Conservation (phyloP, 2,888 invertebrate species). For the Ramazzottius varieornatus region DNA sequence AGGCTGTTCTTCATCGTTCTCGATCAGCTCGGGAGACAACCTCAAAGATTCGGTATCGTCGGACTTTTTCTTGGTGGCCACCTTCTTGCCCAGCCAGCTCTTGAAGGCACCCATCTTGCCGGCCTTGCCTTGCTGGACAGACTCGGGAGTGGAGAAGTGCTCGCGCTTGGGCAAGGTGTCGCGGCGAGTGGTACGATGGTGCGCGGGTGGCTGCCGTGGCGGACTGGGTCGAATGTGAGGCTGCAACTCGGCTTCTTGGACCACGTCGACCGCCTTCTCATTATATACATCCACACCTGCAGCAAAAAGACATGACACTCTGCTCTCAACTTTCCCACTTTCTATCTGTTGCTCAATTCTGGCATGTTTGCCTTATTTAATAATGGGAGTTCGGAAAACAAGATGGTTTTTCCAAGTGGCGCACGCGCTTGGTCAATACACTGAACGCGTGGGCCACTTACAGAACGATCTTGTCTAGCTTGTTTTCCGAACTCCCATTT, state of each 20-base stretch:
- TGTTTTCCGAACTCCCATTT: too few relatives aligned
- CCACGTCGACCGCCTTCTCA: not conserved
- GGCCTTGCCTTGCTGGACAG: not conserved
- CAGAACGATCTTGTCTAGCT: too few relatives aligned
- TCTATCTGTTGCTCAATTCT: too few relatives aligned
- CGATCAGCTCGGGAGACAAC: not conserved
- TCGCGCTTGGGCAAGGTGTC: slow-evolving; percentile 1
- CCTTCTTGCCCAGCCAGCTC: not conserved
- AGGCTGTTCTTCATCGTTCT: not conserved
- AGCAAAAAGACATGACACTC: too few relatives aligned
- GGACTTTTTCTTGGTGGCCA: not conserved
- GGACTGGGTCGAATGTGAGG: not conserved
- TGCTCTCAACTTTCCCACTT: too few relatives aligned
- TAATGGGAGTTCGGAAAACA: too few relatives aligned
- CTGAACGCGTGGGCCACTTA: too few relatives aligned
- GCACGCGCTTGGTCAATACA: too few relatives aligned
- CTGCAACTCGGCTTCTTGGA: not conserved
- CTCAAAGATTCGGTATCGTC: not conserved
- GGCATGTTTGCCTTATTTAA: too few relatives aligned
- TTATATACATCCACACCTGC: not conserved
- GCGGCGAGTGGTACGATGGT: not conserved
- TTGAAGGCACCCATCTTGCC: slow-evolving; percentile 1
- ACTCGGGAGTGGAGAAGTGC: not conserved
- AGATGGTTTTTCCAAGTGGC: too few relatives aligned
- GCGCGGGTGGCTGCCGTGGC: not conserved